Base-by-base conservation (phyloP, 1,140 invertebrate species). In the Drosophila trapezifrons region DNA sequence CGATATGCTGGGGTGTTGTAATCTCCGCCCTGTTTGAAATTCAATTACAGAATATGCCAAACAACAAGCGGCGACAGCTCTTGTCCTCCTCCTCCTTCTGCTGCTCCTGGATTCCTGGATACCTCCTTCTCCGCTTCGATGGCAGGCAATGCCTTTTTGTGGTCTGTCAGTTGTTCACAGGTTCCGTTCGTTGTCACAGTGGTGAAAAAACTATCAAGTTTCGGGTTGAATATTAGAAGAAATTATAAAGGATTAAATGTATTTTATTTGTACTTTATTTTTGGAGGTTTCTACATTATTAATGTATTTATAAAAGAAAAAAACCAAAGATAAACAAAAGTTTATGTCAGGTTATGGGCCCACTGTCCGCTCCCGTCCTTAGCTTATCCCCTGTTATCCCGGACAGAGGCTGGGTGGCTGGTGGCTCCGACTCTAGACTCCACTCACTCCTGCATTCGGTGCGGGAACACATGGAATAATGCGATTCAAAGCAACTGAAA, bases 11-110 rank as follows among this genome's bases (percentile, higher is more conserved):
- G 63, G 17, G 66, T 74, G 56, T 49, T 74, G 72, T 76, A 76
- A 76, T 76, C 73, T 76, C 56, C 75, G 56, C 35, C 58, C 46
- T 57, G 75, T 78, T 82, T 67, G 58, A 81, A 86, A 87, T 89
- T 87, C 83, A 87, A 87, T 87, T 87, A 87, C 84, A 84, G 78
- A 89, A 87, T 83, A 83, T 87, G 83, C 87, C 83, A 89, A 83
- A 87, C 79, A 89, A 79, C 52, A 64, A 65, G 54, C 51, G 27
- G 46, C 35, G 38, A 60, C 40, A 45, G 52, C 45, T 32, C 20
- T 52, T 12, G 29, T 4, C 4, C 22, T 22, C 22, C 9, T 17
- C 46, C n/a, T 9, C 22, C 45, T 51, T 10, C 27, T 9, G 47
- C 54, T 63, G 22, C 20, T 51, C 29, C 49, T 32, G 27, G 29